Base-by-base conservation (phyloP, 2,113 vertebrate genomes). In the Prochilodus magdalenae region DNA sequence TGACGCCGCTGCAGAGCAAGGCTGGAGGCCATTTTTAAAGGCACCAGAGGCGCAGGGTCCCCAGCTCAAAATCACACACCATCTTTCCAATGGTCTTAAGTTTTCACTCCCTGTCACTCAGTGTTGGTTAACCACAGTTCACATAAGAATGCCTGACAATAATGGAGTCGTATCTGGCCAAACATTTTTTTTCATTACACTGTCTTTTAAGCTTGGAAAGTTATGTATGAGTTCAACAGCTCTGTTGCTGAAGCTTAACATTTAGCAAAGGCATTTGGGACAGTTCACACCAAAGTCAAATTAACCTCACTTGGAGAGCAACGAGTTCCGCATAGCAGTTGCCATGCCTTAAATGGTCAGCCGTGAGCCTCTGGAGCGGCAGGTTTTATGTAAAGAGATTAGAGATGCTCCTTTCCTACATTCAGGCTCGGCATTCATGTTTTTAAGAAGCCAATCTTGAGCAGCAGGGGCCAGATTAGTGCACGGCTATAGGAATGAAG, bases 1-100 rank as follows among this genome's bases (percentile, higher is more conserved):
- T 92, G 90, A 91, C 71, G n/a, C 73, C 36, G 80, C 88, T 86
- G 83, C 83, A 88, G 89, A 87, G 83, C 76, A 63, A 69, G 81
- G 86, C 85, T 84, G 85, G 20, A 80, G 88, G 86, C 79, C 81
- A 40, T 83, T 92, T 91, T 85, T 89, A 84, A 91, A 88, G 80
- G 86, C 87, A 82, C 71, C 30, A 40, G 62, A 77, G 75, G 79
- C 67, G 71, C 79, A 87, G 74, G 82, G 81, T 72, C 84, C 86
- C 40, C 15, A 20, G 27, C 73, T 44, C 59, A 47, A 62, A 67
- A 80, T 80, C 62, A 5, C 57, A 67, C 47, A 27, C 76, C 2
- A 18, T 53, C 18, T 55, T 57, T 71, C 55, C 73, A 80, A 78
- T 44, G 1, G 3, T 47, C 73, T 63, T 27, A 55, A 75, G 53